These are phyloP conservation scores for Chloebia gouldiae DNA, from an alignment of 2,113 vertebrate genomes.

Conservation along the genomic window DNA sequence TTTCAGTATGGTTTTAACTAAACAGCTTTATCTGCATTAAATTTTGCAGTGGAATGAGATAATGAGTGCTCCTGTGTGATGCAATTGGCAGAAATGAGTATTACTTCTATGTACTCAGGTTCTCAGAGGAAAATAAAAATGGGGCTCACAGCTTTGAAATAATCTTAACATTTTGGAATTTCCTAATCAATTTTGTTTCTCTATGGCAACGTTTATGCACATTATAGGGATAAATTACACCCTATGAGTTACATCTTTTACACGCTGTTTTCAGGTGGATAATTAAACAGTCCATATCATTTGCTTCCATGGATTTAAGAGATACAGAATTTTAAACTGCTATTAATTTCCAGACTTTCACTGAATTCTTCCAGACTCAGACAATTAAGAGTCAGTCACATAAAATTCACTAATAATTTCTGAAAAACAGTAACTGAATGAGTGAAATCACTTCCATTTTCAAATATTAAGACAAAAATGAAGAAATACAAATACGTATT, in stretches of 20 bases:
- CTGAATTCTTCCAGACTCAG: neutral
- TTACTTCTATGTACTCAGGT: neutral
- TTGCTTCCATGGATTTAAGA: neutral
- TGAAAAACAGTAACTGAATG: neutral
- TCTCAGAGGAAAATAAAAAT: neutral
- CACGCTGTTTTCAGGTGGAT: neutral
- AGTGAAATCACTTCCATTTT: neutral
- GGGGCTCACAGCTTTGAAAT: neutral
- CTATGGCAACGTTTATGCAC: neutral
- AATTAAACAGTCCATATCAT: neutral
- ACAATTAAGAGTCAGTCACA: neutral
- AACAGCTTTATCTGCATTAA: neutral
- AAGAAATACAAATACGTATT: neutral
- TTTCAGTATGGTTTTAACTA: neutral
- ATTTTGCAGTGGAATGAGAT: neutral
- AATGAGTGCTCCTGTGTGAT: neutral
- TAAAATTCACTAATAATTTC: neutral
- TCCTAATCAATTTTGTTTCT: neutral
- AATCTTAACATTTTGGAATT: neutral
- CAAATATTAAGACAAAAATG: neutral
- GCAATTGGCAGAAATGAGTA: neutral
- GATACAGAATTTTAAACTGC: neutral
- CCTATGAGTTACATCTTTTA: neutral
- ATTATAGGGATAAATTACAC: neutral
- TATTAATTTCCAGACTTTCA: neutral